phyloP scores from a whole-genome alignment of 2,888 invertebrate species.

The Lasioglossum villosulum region DNA sequence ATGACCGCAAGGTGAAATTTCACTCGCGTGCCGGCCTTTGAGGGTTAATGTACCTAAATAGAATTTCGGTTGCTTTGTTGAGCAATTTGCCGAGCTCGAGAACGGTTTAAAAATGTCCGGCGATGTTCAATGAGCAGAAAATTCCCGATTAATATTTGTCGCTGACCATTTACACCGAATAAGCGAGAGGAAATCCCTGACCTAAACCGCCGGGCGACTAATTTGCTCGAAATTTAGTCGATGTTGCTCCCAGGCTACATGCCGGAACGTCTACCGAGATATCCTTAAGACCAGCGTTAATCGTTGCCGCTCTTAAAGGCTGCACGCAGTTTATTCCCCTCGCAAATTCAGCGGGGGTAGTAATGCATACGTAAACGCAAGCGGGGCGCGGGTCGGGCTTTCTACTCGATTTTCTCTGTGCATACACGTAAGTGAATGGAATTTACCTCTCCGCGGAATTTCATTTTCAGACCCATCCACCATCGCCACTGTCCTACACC shows the following conservation, averaged over 20 bases:
- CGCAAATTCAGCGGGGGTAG: slow-evolving; percentile 55
- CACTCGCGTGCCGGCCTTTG: background rate
- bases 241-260: background rate
- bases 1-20: background rate
- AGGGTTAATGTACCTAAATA: background rate
- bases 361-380: slow-evolving; percentile 59
- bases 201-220: background rate
- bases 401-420: slow-evolving; percentile 54
- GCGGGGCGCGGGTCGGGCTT: slow-evolving; percentile 24
- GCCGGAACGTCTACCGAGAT: slow-evolving; percentile 46
- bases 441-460: slow-evolving; percentile 74
- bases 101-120: background rate
- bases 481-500: slow-evolving; percentile 59
- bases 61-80: background rate
- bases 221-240: slow-evolving; percentile 7
- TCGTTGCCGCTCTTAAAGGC: slow-evolving; percentile 58
- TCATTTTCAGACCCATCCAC: slow-evolving; percentile 76
- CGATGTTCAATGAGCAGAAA: background rate
- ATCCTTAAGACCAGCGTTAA: slow-evolving; percentile 59
- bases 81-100: background rate
- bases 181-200: background rate
- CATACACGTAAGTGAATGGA: slow-evolving; percentile 71
- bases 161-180: background rate
- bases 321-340: slow-evolving; percentile 55
- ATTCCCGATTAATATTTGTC: background rate